These are phyloP conservation scores for Aythya baeri DNA, from an alignment of 2,113 vertebrate species.

Conservation along the genomic window DNA sequence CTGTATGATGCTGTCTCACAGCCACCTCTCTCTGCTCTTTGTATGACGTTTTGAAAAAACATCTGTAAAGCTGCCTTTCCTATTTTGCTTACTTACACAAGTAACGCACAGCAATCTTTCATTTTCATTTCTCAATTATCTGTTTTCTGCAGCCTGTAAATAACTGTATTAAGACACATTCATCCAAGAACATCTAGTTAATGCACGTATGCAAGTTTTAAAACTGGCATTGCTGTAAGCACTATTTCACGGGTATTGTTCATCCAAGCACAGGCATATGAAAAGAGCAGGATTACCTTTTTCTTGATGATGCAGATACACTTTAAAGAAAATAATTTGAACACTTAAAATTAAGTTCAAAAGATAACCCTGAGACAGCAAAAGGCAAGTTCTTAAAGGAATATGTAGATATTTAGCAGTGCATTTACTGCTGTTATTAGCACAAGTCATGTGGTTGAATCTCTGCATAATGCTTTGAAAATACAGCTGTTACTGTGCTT, in stretches of 20 bases:
- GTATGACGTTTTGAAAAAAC: background rate
- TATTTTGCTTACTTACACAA: background rate
- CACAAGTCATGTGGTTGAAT: background rate
- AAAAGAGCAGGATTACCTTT: background rate
- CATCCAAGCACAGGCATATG: background rate
- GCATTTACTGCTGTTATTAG: background rate
- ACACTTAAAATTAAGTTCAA: background rate
- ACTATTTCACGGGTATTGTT: background rate
- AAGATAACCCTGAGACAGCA: background rate
- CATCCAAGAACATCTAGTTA: background rate
- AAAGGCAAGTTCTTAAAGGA: conserved; percentile 1
- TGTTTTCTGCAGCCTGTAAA: background rate
- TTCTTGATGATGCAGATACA: background rate
- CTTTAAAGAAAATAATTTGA: background rate
- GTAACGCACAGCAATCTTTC: background rate
- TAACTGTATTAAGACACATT: background rate
- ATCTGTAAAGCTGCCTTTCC: background rate
- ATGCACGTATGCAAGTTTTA: background rate
- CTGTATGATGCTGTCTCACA: background rate
- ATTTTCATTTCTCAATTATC: background rate
- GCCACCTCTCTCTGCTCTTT: background rate
- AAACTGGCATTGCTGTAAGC: background rate
- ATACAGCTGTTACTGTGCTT: background rate
- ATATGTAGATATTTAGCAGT: background rate
- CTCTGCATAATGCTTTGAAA: background rate